These are phyloP conservation scores for Cheilosia soror DNA, from an alignment of 2,888 invertebrate genomes.

Conservation along the genomic window DNA sequence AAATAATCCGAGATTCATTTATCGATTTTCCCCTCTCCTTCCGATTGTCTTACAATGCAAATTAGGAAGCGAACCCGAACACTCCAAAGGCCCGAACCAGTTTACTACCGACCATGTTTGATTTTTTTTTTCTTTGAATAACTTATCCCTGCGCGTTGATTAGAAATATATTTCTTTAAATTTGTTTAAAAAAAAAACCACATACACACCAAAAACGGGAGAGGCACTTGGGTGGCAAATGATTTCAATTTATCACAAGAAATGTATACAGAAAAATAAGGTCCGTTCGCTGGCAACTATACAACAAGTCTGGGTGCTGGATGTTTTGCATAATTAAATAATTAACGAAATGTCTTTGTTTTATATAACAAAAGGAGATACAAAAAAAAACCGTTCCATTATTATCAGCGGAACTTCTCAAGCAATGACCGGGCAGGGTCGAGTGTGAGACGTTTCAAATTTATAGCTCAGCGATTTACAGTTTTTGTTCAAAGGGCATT, in stretches of 20 bases:
- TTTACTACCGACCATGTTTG: constrained; percentile 50
- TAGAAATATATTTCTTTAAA: constrained; percentile 57
- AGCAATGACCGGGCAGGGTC: constrained; percentile 50
- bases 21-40: constrained; percentile 54
- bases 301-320: constrained; percentile 44
- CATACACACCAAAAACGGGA: constrained; percentile 19
- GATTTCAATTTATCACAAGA: constrained; percentile 71
- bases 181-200: constrained; percentile 20
- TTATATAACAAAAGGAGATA: constrained; percentile 42
- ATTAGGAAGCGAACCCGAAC: constrained; percentile 48
- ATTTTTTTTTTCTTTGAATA: constrained; percentile 37
- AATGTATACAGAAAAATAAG: constrained; percentile 29
- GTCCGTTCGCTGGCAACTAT: not conserved
- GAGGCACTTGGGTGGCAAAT: constrained; percentile 74
- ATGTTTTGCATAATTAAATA: constrained; percentile 73
- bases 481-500: not conserved
- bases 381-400: constrained; percentile 35
- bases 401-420: constrained; percentile 60
- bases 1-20: constrained; percentile 64
- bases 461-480: constrained; percentile 20
- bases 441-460: constrained; percentile 51
- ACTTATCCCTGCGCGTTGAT: constrained; percentile 73
- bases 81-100: constrained; percentile 50
- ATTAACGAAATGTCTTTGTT: constrained; percentile 75
- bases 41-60: constrained; percentile 70